Conservation (phyloP, 2,888 invertebrate species). For the Trichacis sp. region DNA sequence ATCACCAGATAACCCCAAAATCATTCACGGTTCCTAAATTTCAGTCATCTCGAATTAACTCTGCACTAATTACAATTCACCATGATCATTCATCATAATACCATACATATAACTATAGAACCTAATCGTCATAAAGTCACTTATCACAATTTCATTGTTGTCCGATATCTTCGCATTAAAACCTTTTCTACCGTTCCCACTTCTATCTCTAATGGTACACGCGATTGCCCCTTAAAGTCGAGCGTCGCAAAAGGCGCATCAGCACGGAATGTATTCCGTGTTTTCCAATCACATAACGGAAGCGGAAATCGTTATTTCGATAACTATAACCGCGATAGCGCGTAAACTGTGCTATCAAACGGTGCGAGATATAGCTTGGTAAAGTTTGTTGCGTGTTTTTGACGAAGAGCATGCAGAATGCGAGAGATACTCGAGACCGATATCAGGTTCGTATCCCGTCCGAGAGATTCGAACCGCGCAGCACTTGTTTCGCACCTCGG, state of each 20-base stretch:
- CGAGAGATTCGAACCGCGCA: conserved; percentile 53
- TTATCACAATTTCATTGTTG: no score
- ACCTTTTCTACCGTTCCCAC: no score
- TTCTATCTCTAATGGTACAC: no score
- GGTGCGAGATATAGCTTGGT: conserved; percentile 24
- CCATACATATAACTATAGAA: no score
- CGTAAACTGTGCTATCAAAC: conserved; percentile 28
- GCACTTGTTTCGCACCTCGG: conserved; percentile 45
- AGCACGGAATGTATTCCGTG: conserved; percentile 2
- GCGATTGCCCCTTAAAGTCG: no score
- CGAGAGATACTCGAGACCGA: conserved; percentile 46
- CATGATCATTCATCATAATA: no score
- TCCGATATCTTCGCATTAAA: no score
- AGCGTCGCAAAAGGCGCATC: not conserved
- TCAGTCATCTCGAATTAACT: no score
- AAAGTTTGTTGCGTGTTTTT: conserved; percentile 52
- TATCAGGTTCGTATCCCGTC: conserved; percentile 57
- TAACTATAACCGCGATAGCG: conserved; percentile 29
- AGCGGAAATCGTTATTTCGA: conserved; percentile 48
- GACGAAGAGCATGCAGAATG: conserved; percentile 50
- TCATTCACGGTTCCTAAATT: no score
- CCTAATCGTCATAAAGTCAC: no score
- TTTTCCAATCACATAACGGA: conserved; percentile 29
- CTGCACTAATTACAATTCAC: no score
- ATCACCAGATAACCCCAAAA: no score